Percentiles rank a stretch among this genome's conserved stretches.
Conservation (phyloP, 2,888 invertebrate species). For the Brachycybe producta region DNA sequence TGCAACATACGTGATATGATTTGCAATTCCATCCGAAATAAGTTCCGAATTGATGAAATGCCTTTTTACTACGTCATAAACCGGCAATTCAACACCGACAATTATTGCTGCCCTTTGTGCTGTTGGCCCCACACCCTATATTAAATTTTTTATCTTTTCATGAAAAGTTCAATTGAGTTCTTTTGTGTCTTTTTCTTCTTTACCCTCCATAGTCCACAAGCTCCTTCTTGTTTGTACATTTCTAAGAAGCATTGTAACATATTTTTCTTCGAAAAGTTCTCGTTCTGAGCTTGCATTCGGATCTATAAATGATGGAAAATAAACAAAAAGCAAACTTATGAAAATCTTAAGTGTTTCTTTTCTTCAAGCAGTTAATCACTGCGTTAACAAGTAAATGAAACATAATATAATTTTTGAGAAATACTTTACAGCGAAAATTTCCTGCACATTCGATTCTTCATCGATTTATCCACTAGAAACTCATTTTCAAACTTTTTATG, state of each 20-base stretch:
- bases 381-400: too few relatives aligned
- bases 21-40: conserved; percentile 64
- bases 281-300: conserved; percentile 67
- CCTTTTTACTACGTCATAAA: conserved; percentile 79
- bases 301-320: conserved; percentile 26
- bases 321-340: too few relatives aligned
- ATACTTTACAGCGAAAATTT: too few relatives aligned
- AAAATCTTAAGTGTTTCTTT: too few relatives aligned
- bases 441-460: too few relatives aligned
- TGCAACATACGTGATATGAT: conserved; percentile 63
- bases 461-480: too few relatives aligned
- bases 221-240: conserved; percentile 70
- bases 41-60: conserved; percentile 37
- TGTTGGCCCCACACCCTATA: conserved; percentile 77
- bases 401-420: too few relatives aligned
- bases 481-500: too few relatives aligned
- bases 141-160: conserved; percentile 18
- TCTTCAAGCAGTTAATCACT: too few relatives aligned
- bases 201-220: conserved; percentile 74
- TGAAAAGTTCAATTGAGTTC: too few relatives aligned
- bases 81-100: conserved; percentile 85
- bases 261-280: conserved; percentile 32
- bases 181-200: too few relatives aligned
- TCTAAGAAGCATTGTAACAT: conserved; percentile 66
- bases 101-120: conserved; percentile 86